Percentiles rank a stretch among this genome's conserved stretches.
These are phyloP conservation scores for Aepyceros melampus DNA, from an alignment of 2,113 vertebrate genomes.

Conservation along the genomic window DNA sequence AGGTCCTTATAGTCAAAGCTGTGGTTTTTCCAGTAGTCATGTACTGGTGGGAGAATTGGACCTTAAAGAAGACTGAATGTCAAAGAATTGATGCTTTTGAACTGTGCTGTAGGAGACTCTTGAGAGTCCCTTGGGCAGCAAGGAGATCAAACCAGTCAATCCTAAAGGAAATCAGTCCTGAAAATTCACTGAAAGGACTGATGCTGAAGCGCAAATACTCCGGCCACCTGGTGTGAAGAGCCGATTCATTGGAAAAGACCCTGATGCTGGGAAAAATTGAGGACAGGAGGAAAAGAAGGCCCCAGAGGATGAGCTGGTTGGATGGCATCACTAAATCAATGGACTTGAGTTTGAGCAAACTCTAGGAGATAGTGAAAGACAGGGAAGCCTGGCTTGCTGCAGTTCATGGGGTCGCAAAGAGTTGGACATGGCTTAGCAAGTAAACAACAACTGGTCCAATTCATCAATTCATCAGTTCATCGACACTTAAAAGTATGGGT, in stretches of 20 bases:
- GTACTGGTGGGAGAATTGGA: not conserved
- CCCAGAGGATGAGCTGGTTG: not conserved
- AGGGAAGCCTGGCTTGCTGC: not conserved
- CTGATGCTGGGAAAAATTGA: not conserved
- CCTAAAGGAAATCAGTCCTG: not conserved
- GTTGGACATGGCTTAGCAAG: not conserved
- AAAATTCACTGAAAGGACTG: not conserved
- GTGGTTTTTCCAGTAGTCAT: not conserved
- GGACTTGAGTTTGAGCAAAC: not conserved
- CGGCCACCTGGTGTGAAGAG: rapidly evolving
- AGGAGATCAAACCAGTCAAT: not conserved
- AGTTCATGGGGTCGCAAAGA: not conserved
- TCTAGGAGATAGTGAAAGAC: not conserved
- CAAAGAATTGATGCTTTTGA: not conserved
- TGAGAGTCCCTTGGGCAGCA: not conserved
- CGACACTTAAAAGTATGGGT: not conserved
- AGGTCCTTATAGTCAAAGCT: not conserved
- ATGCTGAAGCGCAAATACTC: not conserved
- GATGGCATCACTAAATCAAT: not conserved
- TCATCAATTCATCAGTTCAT: not conserved
- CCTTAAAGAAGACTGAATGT: not conserved
- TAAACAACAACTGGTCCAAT: not conserved
- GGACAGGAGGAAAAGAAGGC: not conserved
- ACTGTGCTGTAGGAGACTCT: not conserved
- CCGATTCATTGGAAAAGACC: not conserved